Percentiles rank a stretch among this genome's conserved stretches.
These are phyloP conservation scores for Podilymbus podiceps DNA, from an alignment of 2,113 vertebrate genomes.

Conservation along the genomic window DNA sequence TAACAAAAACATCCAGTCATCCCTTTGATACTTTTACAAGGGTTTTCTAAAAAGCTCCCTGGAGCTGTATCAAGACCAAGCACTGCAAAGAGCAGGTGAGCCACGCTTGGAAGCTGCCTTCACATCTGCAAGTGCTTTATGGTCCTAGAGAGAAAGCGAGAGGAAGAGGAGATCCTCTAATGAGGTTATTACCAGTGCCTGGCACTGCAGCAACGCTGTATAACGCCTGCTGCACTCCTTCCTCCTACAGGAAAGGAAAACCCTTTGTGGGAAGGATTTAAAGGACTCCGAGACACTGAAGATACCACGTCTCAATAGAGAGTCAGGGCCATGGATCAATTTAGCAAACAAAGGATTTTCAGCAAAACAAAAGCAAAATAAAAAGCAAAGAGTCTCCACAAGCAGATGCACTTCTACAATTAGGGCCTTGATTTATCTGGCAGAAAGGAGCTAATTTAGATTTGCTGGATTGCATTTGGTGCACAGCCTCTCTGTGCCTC, in stretches of 20 bases:
- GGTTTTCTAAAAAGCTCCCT: background rate
- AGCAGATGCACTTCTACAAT: background rate
- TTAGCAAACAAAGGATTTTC: background rate
- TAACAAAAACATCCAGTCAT: background rate
- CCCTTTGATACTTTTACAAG: slow-evolving; percentile 19
- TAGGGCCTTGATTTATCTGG: background rate
- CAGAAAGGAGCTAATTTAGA: background rate
- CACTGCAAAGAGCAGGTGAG: background rate
- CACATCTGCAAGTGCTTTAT: slow-evolving; percentile 20
- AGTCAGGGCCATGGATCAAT: background rate
- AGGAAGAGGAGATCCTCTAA: slow-evolving; percentile 5
- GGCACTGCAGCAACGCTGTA: background rate
- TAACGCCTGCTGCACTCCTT: background rate
- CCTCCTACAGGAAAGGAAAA: background rate
- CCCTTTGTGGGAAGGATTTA: background rate
- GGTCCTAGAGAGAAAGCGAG: background rate
- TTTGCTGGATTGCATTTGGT: background rate
- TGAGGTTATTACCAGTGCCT: slow-evolving; percentile 8
- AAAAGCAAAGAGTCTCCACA: background rate
- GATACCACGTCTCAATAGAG: background rate
- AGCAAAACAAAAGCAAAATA: background rate
- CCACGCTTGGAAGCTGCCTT: background rate
- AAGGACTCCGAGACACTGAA: background rate
- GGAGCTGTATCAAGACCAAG: background rate
- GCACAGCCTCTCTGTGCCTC: background rate